Conservation (phyloP, 2,888 invertebrate genomes). For the Calephelis perditalis region DNA sequence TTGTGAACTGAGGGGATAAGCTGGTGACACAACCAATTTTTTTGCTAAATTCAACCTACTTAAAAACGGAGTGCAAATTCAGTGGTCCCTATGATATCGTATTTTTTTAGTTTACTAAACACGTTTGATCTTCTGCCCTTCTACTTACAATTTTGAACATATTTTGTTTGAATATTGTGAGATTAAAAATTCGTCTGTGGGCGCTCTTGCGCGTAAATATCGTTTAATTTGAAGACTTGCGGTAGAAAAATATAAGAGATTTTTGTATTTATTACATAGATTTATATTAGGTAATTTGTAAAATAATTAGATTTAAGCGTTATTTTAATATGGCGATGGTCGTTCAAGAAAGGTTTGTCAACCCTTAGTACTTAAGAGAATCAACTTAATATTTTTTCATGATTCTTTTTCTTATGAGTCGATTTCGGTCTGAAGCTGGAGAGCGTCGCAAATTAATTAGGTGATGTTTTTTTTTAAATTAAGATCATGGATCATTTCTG, state of each 20-base stretch:
- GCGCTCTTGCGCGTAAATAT: slow-evolving; percentile 56
- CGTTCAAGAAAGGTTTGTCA: slow-evolving; percentile 55
- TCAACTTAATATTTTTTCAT: slow-evolving; percentile 58
- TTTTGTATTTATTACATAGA: slow-evolving; percentile 78
- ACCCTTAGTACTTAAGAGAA: slow-evolving; percentile 63
- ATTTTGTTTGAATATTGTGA: slow-evolving; percentile 3
- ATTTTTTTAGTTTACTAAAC: no score
- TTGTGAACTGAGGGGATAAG: no score
- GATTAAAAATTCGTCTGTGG: slow-evolving; percentile 24
- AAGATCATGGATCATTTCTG: slow-evolving; percentile 6
- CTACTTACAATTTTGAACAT: neutral
- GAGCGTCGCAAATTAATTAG: neutral
- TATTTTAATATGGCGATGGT: slow-evolving; percentile 72
- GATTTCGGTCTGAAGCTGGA: slow-evolving; percentile 19
- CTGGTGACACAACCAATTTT: no score
- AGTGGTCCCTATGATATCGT: no score
- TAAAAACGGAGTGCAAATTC: no score
- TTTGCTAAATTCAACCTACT: no score
- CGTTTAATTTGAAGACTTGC: slow-evolving; percentile 74
- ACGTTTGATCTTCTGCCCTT: neutral
- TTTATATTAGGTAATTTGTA: slow-evolving; percentile 77
- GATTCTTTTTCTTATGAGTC: slow-evolving; percentile 34
- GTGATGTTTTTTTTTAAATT: neutral
- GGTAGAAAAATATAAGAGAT: slow-evolving; percentile 71
- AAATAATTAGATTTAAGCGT: slow-evolving; percentile 66